Evolutionary conservation across 1,140 invertebrate species (phyloP).

Genomic region (Dolichoris vasculosae): DNA sequence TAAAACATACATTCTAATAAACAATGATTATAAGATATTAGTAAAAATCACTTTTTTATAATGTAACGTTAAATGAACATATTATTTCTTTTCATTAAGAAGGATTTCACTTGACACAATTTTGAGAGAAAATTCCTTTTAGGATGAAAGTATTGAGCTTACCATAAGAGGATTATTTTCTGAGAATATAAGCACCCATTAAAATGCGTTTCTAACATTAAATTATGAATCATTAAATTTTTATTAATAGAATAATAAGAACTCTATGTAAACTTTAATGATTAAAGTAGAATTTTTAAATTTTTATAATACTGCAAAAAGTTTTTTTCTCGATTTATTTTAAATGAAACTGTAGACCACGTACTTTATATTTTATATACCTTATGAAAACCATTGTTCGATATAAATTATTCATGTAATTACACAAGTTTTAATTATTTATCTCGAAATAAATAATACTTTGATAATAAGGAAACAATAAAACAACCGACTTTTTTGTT

Average conservation of each 20-base stretch:
- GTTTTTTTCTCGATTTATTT: too few species aligned
- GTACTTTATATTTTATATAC: not conserved
- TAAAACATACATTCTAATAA: not conserved
- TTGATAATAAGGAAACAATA: not conserved
- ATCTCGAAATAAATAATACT: not conserved
- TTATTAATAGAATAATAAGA: not conserved
- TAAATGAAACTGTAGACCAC: too few species aligned
- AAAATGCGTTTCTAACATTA: not conserved
- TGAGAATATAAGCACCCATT: not conserved
- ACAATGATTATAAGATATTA: not conserved
- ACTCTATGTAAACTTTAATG: not conserved
- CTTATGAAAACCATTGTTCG: not conserved
- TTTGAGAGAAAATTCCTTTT: conserved; percentile 12
- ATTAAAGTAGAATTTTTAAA: not conserved
- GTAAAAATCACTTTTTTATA: not conserved
- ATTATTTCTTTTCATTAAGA: conserved; percentile 11
- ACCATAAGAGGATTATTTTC: conserved; percentile 8
- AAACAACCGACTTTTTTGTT: not conserved
- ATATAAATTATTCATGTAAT: not conserved
- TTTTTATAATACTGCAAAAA: too few species aligned
- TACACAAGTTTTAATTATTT: not conserved
- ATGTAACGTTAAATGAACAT: not conserved
- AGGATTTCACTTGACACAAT: conserved; percentile 19
- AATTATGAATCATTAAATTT: conserved; percentile 3
- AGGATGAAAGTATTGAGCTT: conserved; percentile 9